Base-by-base conservation (phyloP, 2,888 invertebrate species). In the Azorinus chamasolen region DNA sequence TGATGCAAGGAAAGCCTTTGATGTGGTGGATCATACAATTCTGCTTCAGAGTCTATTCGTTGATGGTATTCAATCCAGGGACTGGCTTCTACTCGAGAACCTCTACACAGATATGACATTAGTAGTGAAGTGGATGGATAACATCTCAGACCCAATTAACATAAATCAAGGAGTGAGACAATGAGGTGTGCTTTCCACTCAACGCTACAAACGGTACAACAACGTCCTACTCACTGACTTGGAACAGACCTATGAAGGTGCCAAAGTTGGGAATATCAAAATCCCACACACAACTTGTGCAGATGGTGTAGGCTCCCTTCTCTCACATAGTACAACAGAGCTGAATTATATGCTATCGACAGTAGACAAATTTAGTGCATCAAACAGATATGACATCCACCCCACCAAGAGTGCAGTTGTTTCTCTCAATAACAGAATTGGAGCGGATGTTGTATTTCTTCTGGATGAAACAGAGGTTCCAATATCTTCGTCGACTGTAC, bases 131-230 rank as follows among this genome's bases (percentile, higher is more conserved):
- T 68, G 61, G 68, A 32, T 59, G 24, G 51, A 32, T 6, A 16
- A 10, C 1, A 18, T n/a, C n/a, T 68, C 59, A 2, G 37, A 50
- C 1, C 10, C 12, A 10, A 43, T 68, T 25, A 5, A 24, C 12
- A 18, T 58, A 6, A 1, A 32, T 4, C 55, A 71, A 57, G 63
- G 63, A 14, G 63, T 71, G 1, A 2, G 46, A 18, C 71, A 71
- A 16, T 63, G 71, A 18, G 63, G 71, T 2, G 45, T 71, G 1
- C 12, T 48, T 10, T 46, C 46, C n/a, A 63, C 63, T 12, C 41
- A 71, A 24, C 24, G 55, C 18, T 64, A 71, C 32, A 50, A 57
- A 20, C 16, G 45, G 0, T 57, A 57, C 25, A 39, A 39, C 12
- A 57, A 64, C 22, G 27, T 32, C 6, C 18, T 68, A n/a, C 24